Evolutionary conservation across 2,888 invertebrate genomes (phyloP).

Genomic region (Drosophila rellima): DNA sequence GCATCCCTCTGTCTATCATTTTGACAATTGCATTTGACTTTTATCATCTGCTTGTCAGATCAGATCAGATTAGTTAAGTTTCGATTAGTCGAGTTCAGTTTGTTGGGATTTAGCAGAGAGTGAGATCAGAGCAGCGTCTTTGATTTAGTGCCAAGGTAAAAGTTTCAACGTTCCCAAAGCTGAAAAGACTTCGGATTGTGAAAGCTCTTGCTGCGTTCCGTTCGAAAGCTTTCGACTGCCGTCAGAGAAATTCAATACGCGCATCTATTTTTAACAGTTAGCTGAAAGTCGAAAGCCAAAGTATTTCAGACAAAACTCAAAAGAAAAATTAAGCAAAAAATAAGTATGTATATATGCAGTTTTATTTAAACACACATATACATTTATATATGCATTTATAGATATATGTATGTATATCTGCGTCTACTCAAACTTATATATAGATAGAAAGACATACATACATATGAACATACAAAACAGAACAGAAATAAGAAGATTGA

Average conservation of each 20-base stretch:
- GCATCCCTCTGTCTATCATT: conserved; percentile 27
- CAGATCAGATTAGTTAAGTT: conserved; percentile 12
- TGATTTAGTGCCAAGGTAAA: conserved; percentile 76
- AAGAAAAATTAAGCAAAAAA: conserved; percentile 42
- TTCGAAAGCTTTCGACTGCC: conserved; percentile 36
- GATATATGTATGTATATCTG: background rate
- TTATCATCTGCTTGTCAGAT: conserved; percentile 35
- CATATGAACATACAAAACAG: background rate
- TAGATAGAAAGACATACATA: conserved; percentile 5
- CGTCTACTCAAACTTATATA: conserved; percentile 6
- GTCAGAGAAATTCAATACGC: conserved; percentile 81
- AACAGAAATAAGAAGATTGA: conserved; percentile 7
- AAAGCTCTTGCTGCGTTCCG: conserved; percentile 37
- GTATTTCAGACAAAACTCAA: conserved; percentile 59
- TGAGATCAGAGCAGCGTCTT: conserved; percentile 29
- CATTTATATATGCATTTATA: background rate
- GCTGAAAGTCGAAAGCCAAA: conserved; percentile 42
- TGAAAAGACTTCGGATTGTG: conserved; percentile 15
- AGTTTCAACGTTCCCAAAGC: conserved; percentile 33
- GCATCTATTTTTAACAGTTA: conserved; percentile 78
- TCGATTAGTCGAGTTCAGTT: conserved; percentile 5
- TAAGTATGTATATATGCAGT: conserved; percentile 9
- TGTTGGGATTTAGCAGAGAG: conserved; percentile 9
- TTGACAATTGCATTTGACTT: conserved; percentile 39
- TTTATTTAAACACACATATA: background rate